Conservation (phyloP, 1,140 invertebrate species). For the Sesamia nonagrioides region DNA sequence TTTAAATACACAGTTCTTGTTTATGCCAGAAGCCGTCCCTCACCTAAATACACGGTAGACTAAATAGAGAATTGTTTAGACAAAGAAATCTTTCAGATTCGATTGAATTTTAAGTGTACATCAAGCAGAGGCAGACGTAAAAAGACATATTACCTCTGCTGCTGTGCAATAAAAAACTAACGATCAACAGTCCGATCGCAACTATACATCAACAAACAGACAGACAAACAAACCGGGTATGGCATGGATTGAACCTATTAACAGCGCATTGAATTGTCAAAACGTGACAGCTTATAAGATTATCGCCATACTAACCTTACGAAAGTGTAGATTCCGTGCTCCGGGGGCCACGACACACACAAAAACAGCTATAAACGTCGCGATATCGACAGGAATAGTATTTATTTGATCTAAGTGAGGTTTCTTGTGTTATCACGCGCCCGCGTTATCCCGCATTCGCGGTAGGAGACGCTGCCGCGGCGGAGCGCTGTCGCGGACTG, state of each 20-base stretch:
- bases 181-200: constrained; percentile 49
- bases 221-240: constrained; percentile 73
- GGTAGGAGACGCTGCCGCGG: constrained; percentile 55
- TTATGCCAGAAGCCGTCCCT: constrained; percentile 11
- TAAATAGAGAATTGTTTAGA: constrained; percentile 58
- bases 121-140: constrained; percentile 50
- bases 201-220: constrained; percentile 63
- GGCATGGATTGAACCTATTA: constrained; percentile 71
- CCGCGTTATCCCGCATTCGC: constrained; percentile 54
- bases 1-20: constrained; percentile 20
- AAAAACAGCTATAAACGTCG: constrained; percentile 17
- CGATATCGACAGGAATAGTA: constrained; percentile 20
- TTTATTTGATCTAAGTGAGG: constrained; percentile 59
- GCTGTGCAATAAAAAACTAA: constrained; percentile 66
- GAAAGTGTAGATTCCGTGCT: constrained; percentile 28
- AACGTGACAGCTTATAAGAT: constrained; percentile 71
- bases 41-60: constrained; percentile 45
- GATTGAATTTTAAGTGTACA: constrained; percentile 63
- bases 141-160: constrained; percentile 61
- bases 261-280: constrained; percentile 70
- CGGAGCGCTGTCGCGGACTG: constrained; percentile 68
- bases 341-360: constrained; percentile 26
- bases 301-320: constrained; percentile 67
- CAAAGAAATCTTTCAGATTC: constrained; percentile 61
- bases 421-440: constrained; percentile 59